Conservation (phyloP, 1,140 invertebrate genomes). For the Euwallacea fornicatus region DNA sequence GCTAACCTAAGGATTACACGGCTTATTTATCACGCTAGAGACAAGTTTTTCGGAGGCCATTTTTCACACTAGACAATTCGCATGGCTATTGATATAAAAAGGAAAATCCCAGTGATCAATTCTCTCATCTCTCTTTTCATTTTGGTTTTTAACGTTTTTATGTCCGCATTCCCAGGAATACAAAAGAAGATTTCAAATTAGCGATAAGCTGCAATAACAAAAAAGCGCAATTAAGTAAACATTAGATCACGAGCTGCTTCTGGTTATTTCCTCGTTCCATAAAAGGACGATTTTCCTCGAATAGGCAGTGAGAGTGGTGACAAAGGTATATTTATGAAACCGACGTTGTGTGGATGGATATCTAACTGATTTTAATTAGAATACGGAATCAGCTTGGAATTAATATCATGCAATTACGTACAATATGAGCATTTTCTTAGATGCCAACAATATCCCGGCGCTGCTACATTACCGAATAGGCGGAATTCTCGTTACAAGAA, state of each 20-base stretch:
- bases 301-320: not conserved
- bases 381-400: not conserved
- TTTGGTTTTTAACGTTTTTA: not conserved
- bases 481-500: too few relatives aligned
- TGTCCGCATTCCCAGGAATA: not conserved
- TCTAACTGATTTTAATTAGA: conserved; percentile 4
- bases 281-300: not conserved
- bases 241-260: not conserved
- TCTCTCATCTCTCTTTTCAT: not conserved
- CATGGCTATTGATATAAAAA: not conserved
- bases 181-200: conserved; percentile 3
- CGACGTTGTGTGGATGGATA: not conserved
- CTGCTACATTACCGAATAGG: too few relatives aligned
- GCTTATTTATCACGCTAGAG: conserved; percentile 2
- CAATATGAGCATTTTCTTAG: too few relatives aligned
- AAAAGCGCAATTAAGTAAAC: conserved; percentile 3
- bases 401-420: too few relatives aligned
- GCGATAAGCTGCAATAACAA: not conserved
- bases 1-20: not conserved
- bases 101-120: not conserved
- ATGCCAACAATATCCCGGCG: too few relatives aligned
- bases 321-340: not conserved
- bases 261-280: conserved; percentile 3
- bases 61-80: not conserved
- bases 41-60: not conserved